These are phyloP conservation scores for Dryococelus australis DNA, from an alignment of 2,888 invertebrate species.

Conservation along the genomic window DNA sequence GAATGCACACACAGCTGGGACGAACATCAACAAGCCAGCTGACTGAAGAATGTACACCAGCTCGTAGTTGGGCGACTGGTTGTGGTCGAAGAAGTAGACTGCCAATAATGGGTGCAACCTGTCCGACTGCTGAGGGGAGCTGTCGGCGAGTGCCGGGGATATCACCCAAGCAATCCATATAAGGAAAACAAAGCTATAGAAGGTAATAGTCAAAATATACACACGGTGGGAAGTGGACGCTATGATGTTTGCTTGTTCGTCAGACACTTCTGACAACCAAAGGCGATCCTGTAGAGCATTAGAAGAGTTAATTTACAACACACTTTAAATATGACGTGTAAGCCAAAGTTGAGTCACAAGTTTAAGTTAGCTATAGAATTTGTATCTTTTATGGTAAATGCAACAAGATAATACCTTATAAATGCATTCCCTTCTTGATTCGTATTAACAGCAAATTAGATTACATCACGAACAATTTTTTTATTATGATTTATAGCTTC, in stretches of 20 bases:
- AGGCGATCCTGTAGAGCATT: background rate
- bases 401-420: no score
- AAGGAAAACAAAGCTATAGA: background rate
- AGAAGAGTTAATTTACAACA: no score
- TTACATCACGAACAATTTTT: no score
- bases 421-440: no score
- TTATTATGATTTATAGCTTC: no score
- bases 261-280: background rate
- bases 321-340: no score
- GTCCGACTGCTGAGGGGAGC: background rate
- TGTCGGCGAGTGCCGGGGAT: background rate
- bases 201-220: background rate
- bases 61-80: background rate
- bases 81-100: background rate
- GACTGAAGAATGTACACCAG: background rate
- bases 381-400: no score
- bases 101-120: background rate
- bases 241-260: background rate
- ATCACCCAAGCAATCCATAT: background rate
- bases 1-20: background rate
- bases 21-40: background rate
- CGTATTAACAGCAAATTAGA: no score
- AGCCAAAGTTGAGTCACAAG: no score
- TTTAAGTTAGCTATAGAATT: no score
- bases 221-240: background rate